Evolutionary conservation across 2,888 invertebrate genomes (phyloP).

Genomic region (Dorcus hopei): DNA sequence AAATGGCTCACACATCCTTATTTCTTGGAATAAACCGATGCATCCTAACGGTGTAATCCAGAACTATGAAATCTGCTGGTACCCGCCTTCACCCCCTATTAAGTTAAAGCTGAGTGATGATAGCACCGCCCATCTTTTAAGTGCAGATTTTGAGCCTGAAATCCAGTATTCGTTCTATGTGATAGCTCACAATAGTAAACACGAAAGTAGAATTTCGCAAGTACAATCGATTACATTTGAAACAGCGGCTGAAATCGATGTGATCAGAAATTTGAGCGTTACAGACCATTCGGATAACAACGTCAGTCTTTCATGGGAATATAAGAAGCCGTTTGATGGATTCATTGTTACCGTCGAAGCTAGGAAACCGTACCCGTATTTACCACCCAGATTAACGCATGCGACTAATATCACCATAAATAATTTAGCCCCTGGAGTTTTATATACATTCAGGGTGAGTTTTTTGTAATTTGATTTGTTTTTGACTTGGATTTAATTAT

Average conservation of each 20-base stretch:
- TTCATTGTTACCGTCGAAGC: conserved; percentile 56
- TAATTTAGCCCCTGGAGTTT: conserved; percentile 49
- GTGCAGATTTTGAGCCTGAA: conserved; percentile 55
- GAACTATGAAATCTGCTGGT: conserved; percentile 63
- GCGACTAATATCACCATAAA: conserved; percentile 48
- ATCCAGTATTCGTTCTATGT: conserved; percentile 71
- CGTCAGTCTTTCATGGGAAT: conserved; percentile 61
- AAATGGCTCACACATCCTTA: conserved; percentile 61
- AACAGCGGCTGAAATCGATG: conserved; percentile 61
- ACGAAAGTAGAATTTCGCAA: conserved; percentile 61
- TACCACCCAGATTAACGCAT: conserved; percentile 49
- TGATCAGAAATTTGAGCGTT: conserved; percentile 56
- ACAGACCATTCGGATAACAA: conserved; percentile 52
- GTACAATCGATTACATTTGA: conserved; percentile 61
- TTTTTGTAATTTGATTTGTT: not conserved
- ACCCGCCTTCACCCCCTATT: conserved; percentile 62
- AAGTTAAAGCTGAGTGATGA: conserved; percentile 45
- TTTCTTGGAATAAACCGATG: conserved; percentile 68
- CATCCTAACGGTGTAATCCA: conserved; percentile 61
- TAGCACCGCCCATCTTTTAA: conserved; percentile 50
- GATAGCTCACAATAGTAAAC: conserved; percentile 62
- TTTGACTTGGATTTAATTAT: not conserved
- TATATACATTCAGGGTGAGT: conserved; percentile 56
- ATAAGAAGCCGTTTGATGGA: conserved; percentile 46
- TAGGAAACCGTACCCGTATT: conserved; percentile 56